Base-by-base conservation (phyloP, 1,140 invertebrate genomes). In the Polypedilum pembai region DNA sequence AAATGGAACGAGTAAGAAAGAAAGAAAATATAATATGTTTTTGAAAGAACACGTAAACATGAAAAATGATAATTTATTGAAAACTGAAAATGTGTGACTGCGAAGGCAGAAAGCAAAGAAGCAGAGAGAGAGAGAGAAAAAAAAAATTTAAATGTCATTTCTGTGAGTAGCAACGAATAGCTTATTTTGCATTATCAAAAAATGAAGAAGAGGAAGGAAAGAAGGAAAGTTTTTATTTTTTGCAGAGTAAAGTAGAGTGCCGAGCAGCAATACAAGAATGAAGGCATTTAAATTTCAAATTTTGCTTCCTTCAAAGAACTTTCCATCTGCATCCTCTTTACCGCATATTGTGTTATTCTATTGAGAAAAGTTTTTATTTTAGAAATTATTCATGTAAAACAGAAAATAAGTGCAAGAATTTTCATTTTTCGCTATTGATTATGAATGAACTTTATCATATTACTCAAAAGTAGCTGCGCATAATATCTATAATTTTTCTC, bases 71-170 rank as follows among this genome's bases (percentile, higher is more conserved):
- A 56, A 56, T 56, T 56, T 56, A 56, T 56, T 56, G 45, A 56
- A 56, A 56, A 56, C 45, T 56, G 45, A 56, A 56, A 56, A 56
- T 56, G 45, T 56, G 45, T 56, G 45, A 56, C 45, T 56, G 45
- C 12, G 45, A 56, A 56, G 24, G 24, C 24, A 33, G 24, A 33
- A 33, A 33, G 24, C 24, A 33, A 33, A 33, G 24, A 33, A 33
- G 24, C 24, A 33, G 4, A 56, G 45, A 56, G n/a, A n/a, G 45
- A 56, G 15, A 33, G 15, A 56, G 45, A 56, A 15, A 56, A n/a
- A 56, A n/a, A 56, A 56, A 56, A 56, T n/a, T 56, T 56, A 56
- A 56, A 56, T n/a, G 45, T 56, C 45, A 56, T 56, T 56, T 56
- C n/a, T 56, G 45, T 56, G 45, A 56, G 45, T n/a, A 56, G 45